Percentiles rank a stretch among this genome's conserved stretches.
Conservation (phyloP, 2,113 vertebrate species). For the Atlantisia rogersi region DNA sequence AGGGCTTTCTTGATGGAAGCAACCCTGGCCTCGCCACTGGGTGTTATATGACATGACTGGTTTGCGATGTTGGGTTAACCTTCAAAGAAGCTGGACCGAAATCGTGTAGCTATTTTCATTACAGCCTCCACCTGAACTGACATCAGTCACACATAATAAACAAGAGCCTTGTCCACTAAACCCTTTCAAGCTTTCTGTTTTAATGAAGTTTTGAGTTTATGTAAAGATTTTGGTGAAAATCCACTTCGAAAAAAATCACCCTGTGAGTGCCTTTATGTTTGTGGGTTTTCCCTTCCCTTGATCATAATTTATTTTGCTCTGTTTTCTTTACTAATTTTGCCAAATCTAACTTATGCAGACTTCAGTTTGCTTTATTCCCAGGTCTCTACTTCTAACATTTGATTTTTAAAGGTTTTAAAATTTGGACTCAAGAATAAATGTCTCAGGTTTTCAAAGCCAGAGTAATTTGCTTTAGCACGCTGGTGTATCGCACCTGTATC, state of each 20-base stretch:
- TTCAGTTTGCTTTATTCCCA: conserved; percentile 60
- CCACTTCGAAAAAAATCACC: conserved; percentile 3
- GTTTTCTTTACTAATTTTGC: conserved; percentile 70
- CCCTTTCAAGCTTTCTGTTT: not conserved
- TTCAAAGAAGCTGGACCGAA: conserved; percentile 19
- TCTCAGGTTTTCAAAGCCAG: conserved; percentile 29
- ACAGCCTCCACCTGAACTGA: conserved; percentile 30
- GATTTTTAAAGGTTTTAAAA: conserved; percentile 53
- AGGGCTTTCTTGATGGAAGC: not conserved
- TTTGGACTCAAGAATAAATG: conserved; percentile 41
- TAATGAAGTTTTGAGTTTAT: conserved; percentile 50
- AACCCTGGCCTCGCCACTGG: not conserved
- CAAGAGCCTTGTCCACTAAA: conserved; percentile 10
- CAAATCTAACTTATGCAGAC: conserved; percentile 69
- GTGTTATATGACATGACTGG: not conserved
- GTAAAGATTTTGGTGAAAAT: conserved; percentile 18
- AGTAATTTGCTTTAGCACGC: conserved; percentile 36
- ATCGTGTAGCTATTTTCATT: conserved; percentile 39
- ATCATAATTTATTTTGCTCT: conserved; percentile 64
- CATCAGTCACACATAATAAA: conserved; percentile 48
- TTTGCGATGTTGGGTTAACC: conserved; percentile 7
- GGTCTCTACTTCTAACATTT: conserved; percentile 19
- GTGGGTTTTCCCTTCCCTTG: conserved; percentile 58
- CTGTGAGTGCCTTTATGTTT: not conserved
- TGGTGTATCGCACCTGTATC: conserved; percentile 41